Conservation (phyloP, 2,888 invertebrate genomes). For the Acanthacorydalis orientalis region DNA sequence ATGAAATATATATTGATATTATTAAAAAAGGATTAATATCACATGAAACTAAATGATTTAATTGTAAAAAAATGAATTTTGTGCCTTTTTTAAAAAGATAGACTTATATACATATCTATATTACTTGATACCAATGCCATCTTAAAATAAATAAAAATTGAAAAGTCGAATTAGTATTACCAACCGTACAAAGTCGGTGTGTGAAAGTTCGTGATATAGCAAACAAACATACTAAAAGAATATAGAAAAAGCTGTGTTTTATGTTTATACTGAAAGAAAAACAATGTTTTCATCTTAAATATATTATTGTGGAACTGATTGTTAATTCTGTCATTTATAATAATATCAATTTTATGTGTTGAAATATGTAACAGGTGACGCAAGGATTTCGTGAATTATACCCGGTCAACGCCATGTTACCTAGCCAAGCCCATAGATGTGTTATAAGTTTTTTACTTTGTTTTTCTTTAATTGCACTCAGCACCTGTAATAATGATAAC, state of each 20-base stretch:
- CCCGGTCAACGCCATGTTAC: constrained; percentile 22
- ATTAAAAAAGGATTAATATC: too few relatives aligned
- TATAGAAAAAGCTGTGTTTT: neutral
- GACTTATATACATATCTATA: too few relatives aligned
- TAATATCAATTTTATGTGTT: neutral
- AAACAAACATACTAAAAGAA: neutral
- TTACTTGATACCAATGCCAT: too few relatives aligned
- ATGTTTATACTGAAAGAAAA: neutral
- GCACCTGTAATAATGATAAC: constrained; percentile 18
- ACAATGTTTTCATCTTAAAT: neutral
- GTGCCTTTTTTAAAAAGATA: too few relatives aligned
- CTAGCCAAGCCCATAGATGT: constrained; percentile 26
- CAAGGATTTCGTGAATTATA: neutral
- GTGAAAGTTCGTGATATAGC: neutral
- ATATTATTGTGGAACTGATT: neutral
- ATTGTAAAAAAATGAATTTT: too few relatives aligned
- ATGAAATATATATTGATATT: too few relatives aligned
- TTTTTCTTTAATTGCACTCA: constrained; percentile 15
- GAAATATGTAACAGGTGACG: neutral
- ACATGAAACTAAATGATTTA: too few relatives aligned
- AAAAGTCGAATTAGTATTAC: too few relatives aligned
- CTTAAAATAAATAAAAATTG: too few relatives aligned
- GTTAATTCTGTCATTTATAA: constrained; percentile 3
- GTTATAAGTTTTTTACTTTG: constrained; percentile 19
- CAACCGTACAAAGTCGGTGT: too few relatives aligned